Base-by-base conservation (phyloP, 2,888 invertebrate genomes). In the Lithophane socia region DNA sequence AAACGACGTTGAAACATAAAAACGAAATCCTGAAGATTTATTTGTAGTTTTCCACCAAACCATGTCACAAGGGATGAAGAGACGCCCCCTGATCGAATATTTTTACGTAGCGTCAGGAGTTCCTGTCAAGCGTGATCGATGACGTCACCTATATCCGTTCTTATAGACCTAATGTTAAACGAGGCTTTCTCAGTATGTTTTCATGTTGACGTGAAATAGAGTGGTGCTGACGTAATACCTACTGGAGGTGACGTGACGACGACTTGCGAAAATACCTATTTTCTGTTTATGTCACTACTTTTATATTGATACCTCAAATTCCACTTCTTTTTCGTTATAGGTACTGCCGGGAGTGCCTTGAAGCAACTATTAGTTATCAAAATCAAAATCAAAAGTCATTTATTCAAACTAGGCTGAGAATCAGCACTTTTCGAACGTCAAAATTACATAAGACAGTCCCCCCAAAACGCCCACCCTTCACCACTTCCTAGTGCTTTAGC, bases 61-160 rank as follows among this genome's bases (percentile, higher is more conserved):
- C 37, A 21, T 54, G 49, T 73, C 52, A 70, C 47, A 37, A 72
- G 56, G 13, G 9, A n/a, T 73, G 60, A 56, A 21, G 37, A 72
- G 69, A 80, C 60, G 61, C 44, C 56, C 71, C 24, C 64, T 61
- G 69, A 80, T 84, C 86, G 71, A 86, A 86, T 67, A 84, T 85
- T 74, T 75, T 80, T 77, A 56, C 73, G 77, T 66, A 54, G 61
- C 73, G 69, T 85, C 80, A 80, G 58, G 54, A 73, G 60, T 63
- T 80, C 37, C 37, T 58, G 80, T 77, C 77, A 74, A 75, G n/a
- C 42, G 73, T 84, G 80, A 85, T 85, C 21, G 67, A 86, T 86
- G 80, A 72, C 81, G 75, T 84, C 86, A 85, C 73, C n/a, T 52
- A 77, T 76, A 63, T 70, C 56, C 66, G 56, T 72, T 72, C 71